Conservation (phyloP, 1,140 invertebrate genomes). For the Anagrus nilaparvatae region DNA sequence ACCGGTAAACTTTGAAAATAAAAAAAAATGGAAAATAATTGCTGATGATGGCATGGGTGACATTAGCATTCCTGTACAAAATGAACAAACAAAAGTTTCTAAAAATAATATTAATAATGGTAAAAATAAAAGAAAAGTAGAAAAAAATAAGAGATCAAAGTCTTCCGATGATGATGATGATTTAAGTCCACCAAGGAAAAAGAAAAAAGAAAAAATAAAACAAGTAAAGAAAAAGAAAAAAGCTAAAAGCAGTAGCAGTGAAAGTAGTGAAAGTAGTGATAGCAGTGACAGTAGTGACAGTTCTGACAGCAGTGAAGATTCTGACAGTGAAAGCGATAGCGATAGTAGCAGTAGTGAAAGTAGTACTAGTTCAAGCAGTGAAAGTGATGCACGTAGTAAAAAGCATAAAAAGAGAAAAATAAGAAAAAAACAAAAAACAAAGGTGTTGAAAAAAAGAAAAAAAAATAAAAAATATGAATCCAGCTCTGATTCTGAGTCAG, state of each 20-base stretch:
- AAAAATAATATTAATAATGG: slow-evolving; percentile 1
- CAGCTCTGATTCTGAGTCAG: slow-evolving; percentile 12
- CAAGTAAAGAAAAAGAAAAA: slow-evolving; percentile 1
- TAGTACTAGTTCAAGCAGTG: slow-evolving; percentile 13
- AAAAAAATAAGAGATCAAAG: too few species aligned
- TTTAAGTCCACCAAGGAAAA: slow-evolving; percentile 19
- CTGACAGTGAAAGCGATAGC: slow-evolving; percentile 3
- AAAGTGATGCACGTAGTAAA: slow-evolving; percentile 14
- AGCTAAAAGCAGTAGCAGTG: background rate
- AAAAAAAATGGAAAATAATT: slow-evolving; percentile 64
- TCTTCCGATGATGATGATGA: slow-evolving; percentile 16
- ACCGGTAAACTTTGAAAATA: slow-evolving; percentile 55
- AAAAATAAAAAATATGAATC: slow-evolving; percentile 7
- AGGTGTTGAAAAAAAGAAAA: slow-evolving; percentile 14
- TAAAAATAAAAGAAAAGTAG: slow-evolving; percentile 2
- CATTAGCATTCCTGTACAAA: slow-evolving; percentile 22
- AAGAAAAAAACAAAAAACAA: slow-evolving; percentile 10
- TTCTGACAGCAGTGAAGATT: too few species aligned
- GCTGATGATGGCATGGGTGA: slow-evolving; percentile 36
- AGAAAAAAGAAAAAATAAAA: slow-evolving; percentile 8
- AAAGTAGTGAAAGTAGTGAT: too few species aligned
- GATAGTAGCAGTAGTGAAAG: slow-evolving; percentile 8
- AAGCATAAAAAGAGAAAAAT: slow-evolving; percentile 3
- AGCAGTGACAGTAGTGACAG: slow-evolving; percentile 3
- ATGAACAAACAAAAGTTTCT: slow-evolving; percentile 9